Percentiles rank a stretch among this genome's conserved stretches.
These are phyloP conservation scores for Sparus aurata DNA, from an alignment of 2,797 vertebrate genomes.

Conservation along the genomic window DNA sequence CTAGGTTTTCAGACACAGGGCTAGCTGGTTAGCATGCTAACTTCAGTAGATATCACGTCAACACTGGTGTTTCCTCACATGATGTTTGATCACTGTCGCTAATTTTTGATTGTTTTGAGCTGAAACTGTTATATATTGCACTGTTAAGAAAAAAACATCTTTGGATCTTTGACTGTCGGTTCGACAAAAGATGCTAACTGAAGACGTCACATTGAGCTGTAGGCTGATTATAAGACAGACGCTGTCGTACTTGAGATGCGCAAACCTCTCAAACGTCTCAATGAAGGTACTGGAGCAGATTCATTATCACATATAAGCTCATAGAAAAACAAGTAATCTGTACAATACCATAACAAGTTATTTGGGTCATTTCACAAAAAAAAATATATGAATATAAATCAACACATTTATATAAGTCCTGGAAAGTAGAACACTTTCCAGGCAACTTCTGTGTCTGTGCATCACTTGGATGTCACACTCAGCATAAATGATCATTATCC, in stretches of 20 bases:
- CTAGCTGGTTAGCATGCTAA: no score
- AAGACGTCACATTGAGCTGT: background rate
- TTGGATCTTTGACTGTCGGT: no score
- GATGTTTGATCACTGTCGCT: no score
- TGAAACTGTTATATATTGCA: no score
- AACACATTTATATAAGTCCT: conserved; percentile 16
- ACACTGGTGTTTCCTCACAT: no score
- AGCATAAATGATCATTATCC: conserved; percentile 46
- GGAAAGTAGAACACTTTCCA: conserved; percentile 27
- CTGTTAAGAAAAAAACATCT: no score
- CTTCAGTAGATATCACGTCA: no score
- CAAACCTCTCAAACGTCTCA: background rate
- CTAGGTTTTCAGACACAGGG: no score
- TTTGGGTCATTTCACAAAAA: conserved; percentile 24
- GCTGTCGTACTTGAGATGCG: background rate
- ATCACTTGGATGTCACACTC: conserved; percentile 34
- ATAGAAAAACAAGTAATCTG: conserved; percentile 18
- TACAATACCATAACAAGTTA: background rate
- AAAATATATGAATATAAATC: conserved; percentile 35
- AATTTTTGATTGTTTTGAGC: no score
- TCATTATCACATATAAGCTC: background rate
- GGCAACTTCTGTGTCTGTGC: conserved; percentile 17
- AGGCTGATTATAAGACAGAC: background rate
- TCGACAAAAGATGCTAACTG: no score
- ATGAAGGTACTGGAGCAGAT: background rate